These are phyloP conservation scores for Polydrusus pterygomalis DNA, from an alignment of 2,888 invertebrate genomes.

Conservation along the genomic window DNA sequence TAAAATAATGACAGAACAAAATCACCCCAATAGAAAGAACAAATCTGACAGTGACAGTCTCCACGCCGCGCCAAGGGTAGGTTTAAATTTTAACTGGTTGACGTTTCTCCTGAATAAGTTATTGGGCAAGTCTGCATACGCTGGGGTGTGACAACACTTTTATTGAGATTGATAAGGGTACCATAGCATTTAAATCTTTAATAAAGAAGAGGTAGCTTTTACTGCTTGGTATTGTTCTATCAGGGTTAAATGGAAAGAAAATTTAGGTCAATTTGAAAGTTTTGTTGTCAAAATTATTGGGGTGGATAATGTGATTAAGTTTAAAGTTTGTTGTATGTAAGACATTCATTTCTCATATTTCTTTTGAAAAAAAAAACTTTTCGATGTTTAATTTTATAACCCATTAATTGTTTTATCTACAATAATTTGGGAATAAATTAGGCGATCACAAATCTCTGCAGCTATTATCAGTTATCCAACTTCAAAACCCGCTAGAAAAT, in stretches of 20 bases:
- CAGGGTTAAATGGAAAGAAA: conserved; percentile 8
- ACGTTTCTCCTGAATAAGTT: conserved; percentile 48
- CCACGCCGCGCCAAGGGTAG: conserved; percentile 26
- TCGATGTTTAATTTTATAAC: too few relatives aligned
- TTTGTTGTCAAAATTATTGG: neutral
- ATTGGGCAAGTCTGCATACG: conserved; percentile 37
- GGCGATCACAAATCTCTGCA: too few relatives aligned
- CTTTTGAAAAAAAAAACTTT: too few relatives aligned
- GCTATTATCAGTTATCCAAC: too few relatives aligned
- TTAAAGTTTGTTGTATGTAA: neutral
- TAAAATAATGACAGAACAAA: conserved; percentile 22
- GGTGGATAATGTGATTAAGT: conserved; percentile 1
- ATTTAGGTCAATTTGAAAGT: conserved; percentile 19
- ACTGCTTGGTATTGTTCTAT: neutral
- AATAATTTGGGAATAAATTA: too few relatives aligned
- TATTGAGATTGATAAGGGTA: conserved; percentile 56
- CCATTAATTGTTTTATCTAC: too few relatives aligned
- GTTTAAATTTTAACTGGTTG: conserved; percentile 45
- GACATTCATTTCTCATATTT: too few relatives aligned
- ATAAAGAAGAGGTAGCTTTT: conserved; percentile 7
- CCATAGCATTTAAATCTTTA: conserved; percentile 46
- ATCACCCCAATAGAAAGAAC: conserved; percentile 20
- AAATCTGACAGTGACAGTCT: conserved; percentile 29
- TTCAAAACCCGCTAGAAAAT: too few relatives aligned
- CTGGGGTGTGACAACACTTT: conserved; percentile 42